These are phyloP conservation scores for Neoaliturus tenellus DNA, from an alignment of 2,888 invertebrate genomes.

Conservation along the genomic window DNA sequence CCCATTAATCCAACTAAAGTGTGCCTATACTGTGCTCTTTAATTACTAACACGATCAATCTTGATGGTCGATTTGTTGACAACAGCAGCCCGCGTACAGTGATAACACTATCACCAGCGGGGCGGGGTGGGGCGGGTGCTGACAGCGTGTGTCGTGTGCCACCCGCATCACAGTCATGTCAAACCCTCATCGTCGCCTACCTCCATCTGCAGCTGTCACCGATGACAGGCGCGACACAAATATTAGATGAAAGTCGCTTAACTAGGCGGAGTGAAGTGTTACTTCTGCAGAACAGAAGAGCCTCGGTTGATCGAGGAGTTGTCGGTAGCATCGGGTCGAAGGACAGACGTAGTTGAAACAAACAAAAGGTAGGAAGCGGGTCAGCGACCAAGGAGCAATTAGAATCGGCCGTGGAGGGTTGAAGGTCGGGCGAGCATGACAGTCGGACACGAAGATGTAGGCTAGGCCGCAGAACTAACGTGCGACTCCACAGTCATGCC, in stretches of 20 bases:
- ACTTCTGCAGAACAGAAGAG: background rate
- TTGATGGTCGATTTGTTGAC: no score
- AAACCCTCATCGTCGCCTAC: background rate
- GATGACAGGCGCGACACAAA: background rate
- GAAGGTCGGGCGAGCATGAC: constrained; percentile 32
- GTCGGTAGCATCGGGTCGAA: no score
- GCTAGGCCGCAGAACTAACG: background rate
- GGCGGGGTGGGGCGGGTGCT: background rate
- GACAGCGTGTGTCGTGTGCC: background rate
- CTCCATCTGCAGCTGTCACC: background rate
- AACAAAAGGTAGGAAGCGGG: background rate
- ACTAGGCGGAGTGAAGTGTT: background rate
- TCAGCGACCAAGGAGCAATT: background rate
- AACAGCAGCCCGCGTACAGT: background rate
- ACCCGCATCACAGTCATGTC: no score
- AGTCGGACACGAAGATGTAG: background rate
- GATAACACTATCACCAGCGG: background rate
- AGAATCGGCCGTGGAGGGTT: background rate
- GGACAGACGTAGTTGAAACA: background rate
- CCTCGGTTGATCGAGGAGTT: background rate
- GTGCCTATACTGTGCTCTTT: no score
- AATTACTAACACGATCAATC: no score
- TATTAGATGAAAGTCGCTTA: background rate
- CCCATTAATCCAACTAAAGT: no score
- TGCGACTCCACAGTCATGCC: background rate